Conservation (phyloP, 2,113 vertebrate species). For the Nibea albiflora region DNA sequence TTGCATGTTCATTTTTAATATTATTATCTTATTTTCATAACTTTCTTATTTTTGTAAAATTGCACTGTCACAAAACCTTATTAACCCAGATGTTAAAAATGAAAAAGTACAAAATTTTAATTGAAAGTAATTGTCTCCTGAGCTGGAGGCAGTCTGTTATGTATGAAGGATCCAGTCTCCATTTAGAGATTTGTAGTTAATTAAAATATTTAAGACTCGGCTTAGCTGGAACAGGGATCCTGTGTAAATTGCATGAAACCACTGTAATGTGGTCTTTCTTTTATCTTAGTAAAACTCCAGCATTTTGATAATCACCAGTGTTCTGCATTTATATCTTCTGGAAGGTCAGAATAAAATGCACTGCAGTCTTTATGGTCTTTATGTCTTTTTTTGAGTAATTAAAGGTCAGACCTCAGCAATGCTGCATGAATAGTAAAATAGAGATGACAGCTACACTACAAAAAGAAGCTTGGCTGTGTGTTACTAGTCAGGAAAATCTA, state of each 20-base stretch:
- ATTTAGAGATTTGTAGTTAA: not conserved
- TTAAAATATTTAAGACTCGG: not conserved
- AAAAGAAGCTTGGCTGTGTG: not conserved
- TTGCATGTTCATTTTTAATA: not conserved
- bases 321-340: not conserved
- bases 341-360: slow-evolving; percentile 10
- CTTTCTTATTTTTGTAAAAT: not conserved
- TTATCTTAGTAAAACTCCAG: not conserved
- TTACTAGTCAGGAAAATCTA: not conserved
- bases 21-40: not conserved
- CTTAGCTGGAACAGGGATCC: not conserved
- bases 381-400: not conserved
- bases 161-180: not conserved
- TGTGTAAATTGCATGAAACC: not conserved
- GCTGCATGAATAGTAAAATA: slow-evolving; percentile 29
- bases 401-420: slow-evolving; percentile 25
- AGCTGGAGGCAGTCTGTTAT: not conserved
- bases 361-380: not conserved
- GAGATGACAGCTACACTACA: not conserved
- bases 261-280: not conserved
- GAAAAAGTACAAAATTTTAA: not conserved
- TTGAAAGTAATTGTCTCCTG: not conserved
- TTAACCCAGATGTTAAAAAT: not conserved
- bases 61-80: not conserved
- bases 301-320: not conserved